Percentiles rank a stretch among this genome's conserved stretches.
These are phyloP conservation scores for Sigmodon hispidus DNA, from an alignment of 2,113 vertebrate genomes.

Conservation along the genomic window DNA sequence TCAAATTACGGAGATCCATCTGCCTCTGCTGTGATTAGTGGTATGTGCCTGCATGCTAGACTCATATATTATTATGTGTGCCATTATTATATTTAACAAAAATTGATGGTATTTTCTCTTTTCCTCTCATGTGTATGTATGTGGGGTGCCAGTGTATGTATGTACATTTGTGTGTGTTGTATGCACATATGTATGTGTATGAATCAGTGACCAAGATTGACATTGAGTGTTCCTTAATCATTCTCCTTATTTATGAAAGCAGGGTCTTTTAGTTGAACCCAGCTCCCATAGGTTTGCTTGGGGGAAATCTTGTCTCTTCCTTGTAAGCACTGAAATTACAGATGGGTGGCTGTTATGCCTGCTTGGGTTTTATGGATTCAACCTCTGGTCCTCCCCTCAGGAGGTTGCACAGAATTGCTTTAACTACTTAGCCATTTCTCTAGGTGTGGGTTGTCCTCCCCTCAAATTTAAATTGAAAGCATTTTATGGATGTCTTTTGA, in stretches of 20 bases:
- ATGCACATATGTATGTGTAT: background rate
- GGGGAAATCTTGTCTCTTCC: background rate
- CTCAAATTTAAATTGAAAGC: background rate
- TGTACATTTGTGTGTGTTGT: background rate
- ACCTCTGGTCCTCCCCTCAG: background rate
- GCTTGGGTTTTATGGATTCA: background rate
- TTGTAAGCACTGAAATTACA: background rate
- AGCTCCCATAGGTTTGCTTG: background rate
- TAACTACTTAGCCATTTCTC: background rate
- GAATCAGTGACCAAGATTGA: background rate
- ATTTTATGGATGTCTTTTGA: constrained; percentile 1
- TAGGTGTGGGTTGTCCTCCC: background rate
- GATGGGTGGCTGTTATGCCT: background rate
- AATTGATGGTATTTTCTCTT: background rate
- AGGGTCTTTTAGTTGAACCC: background rate
- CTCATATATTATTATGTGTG: background rate
- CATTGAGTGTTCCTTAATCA: background rate
- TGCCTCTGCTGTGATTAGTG: background rate
- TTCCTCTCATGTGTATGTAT: background rate
- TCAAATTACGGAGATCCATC: background rate
- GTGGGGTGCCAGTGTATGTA: background rate
- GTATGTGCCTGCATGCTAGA: background rate
- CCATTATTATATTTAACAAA: background rate
- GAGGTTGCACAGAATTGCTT: background rate
- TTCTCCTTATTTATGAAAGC: background rate